Base-by-base conservation (phyloP, 1,140 invertebrate species). In the Microplitis mediator region DNA sequence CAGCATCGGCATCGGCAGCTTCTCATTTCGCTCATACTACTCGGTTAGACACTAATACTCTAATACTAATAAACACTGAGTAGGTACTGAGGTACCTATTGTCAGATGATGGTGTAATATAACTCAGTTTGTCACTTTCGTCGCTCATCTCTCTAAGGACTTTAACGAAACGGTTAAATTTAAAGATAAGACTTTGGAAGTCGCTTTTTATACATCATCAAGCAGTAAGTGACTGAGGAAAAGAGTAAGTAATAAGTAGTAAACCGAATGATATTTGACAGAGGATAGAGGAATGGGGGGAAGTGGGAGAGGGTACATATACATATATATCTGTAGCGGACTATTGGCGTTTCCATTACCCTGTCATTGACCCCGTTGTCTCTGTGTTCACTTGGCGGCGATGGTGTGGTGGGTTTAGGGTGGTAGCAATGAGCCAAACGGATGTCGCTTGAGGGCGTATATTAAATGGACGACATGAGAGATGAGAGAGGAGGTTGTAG, bases 331-430 rank as follows among this genome's bases (percentile, higher is more conserved):
- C n/a, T 34, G 6, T 56, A 45, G 39, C 8, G 70, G 70, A 72
- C 65, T 72, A 72, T 72, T 60, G 70, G 39, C 63, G 45, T 72
- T 67, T 72, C 64, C 54, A 67, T 72, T 72, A 72, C 31, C 64
- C 71, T 67, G 36, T 72, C 71, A 67, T 67, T 67, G 71, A 67
- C 51, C 16, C 51, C 50, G 13, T 67, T 65, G 63, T 65, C 36
- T 63, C 61, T 65, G 11, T 31, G 13, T 4, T 65, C 36, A 65
- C 39, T 35, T 35, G 50, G 14, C 14, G 61, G 23, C 23, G 23
- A 23, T 23, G 23, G 23, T 23, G 23, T 23, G 23, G 23, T 23
- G 23, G 36, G 35, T 8, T 61, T 5, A 8, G 16, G 31, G 34
- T 14, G 32, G 45, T 34, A 51, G 32, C 63, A 65, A 65, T 65